These are phyloP conservation scores for Blastobasis adustella DNA, from an alignment of 2,888 invertebrate genomes.

Conservation along the genomic window DNA sequence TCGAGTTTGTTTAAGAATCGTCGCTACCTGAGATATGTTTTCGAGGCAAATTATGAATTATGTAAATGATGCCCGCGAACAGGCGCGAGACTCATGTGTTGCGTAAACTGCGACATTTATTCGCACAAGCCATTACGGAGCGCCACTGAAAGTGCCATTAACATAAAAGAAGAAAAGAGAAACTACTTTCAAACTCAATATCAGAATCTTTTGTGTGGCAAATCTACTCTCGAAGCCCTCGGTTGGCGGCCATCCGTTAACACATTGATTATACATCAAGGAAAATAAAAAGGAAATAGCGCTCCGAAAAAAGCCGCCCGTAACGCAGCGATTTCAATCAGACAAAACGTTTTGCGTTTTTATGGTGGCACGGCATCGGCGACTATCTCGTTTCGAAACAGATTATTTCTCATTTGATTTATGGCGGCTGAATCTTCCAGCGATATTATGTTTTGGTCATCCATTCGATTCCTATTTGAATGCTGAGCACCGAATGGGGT, in stretches of 20 bases:
- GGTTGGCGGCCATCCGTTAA: constrained; percentile 68
- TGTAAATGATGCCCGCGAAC: background rate
- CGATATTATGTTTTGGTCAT: constrained; percentile 76
- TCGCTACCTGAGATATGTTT: constrained; percentile 15
- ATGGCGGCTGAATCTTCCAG: constrained; percentile 72
- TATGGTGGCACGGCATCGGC: constrained; percentile 65
- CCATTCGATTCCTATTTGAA: constrained; percentile 76
- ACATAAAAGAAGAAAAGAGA: constrained; percentile 66
- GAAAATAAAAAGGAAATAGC: constrained; percentile 70
- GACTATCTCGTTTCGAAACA: constrained; percentile 74
- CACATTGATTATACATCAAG: constrained; percentile 75
- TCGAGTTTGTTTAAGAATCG: constrained; percentile 44
- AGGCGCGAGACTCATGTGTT: constrained; percentile 33
- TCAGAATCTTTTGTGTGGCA: constrained; percentile 71
- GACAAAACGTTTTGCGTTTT: constrained; percentile 74
- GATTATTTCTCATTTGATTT: constrained; percentile 77
- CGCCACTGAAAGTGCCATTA: constrained; percentile 64
- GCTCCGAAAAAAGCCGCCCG: constrained; percentile 55
- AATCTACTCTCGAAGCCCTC: constrained; percentile 63
- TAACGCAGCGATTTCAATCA: constrained; percentile 71
- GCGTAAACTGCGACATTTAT: constrained; percentile 56
- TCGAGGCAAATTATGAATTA: constrained; percentile 5
- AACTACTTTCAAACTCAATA: constrained; percentile 73
- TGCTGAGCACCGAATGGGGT: constrained; percentile 71
- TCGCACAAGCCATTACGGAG: constrained; percentile 56